phyloP scores from a whole-genome alignment of 2,888 invertebrate species.

The Aphelenchoides bicaudatus region DNA sequence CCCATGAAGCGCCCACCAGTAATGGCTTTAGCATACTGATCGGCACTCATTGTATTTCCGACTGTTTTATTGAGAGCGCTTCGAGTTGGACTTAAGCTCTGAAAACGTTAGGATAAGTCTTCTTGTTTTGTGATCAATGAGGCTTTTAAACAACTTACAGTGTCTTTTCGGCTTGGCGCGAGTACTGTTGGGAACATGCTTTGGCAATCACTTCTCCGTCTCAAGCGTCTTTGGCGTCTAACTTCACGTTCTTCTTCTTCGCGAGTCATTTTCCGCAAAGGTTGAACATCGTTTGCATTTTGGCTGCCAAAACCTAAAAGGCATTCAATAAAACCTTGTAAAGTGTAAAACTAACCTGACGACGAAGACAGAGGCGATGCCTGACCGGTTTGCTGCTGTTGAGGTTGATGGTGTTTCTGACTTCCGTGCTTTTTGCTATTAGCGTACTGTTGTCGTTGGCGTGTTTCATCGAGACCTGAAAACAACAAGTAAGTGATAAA shows the following conservation, averaged over 20 bases:
- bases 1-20: conserved; percentile 4
- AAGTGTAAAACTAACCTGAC: conserved; percentile 1
- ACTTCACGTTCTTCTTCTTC: conserved; percentile 32
- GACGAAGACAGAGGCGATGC: conserved; percentile 1
- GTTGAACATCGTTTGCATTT: conserved; percentile 7
- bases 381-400: conserved; percentile 12
- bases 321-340: no score
- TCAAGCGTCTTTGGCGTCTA: conserved; percentile 26
- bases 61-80: conserved; percentile 29
- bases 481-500: no score
- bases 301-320: conserved; percentile 18
- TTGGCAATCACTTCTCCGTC: conserved; percentile 26
- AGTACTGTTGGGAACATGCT: conserved; percentile 22
- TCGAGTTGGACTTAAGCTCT: conserved; percentile 17
- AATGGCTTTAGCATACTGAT: neutral
- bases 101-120: no score
- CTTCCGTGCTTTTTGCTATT: no score
- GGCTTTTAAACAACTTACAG: conserved; percentile 9
- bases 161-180: conserved; percentile 20
- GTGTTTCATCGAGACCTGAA: conserved; percentile 17
- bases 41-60: neutral
- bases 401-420: no score
- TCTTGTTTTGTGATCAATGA: neutral
- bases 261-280: conserved; percentile 12
- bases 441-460: conserved; percentile 20